A percentile compares a stretch with the other conserved stretches of the same genome.
phyloP scores from a whole-genome alignment of 1,140 invertebrate genomes.

The Eriosoma lanigerum region DNA sequence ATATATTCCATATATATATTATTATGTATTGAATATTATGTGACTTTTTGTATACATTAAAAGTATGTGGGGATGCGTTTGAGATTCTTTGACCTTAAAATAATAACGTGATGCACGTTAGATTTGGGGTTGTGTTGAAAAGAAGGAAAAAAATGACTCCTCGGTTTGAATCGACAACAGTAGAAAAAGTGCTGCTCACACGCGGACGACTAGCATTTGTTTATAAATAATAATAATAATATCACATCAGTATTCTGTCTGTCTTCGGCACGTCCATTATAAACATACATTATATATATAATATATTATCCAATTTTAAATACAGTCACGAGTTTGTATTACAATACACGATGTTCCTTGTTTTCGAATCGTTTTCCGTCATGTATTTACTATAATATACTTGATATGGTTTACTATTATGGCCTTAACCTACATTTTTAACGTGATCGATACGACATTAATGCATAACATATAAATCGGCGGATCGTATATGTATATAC shows the following conservation, averaged over 20 bases:
- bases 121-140: constrained; percentile 10
- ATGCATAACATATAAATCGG: too few species aligned
- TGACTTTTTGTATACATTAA: constrained; percentile 43
- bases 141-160: neutral
- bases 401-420: neutral
- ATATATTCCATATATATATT: neutral
- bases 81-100: constrained; percentile 32
- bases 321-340: constrained; percentile 1
- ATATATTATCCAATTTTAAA: constrained; percentile 14
- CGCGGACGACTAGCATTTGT: neutral
- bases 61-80: neutral
- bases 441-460: neutral
- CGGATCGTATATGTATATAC: too few species aligned
- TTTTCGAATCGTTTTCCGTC: neutral
- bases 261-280: neutral
- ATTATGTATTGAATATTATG: neutral
- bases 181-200: neutral
- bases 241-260: constrained; percentile 17
- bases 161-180: neutral
- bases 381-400: neutral
- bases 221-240: neutral
- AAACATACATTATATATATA: neutral
- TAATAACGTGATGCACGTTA: constrained; percentile 1
- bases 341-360: neutral
- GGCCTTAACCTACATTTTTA: constrained; percentile 32